Evolutionary conservation across 2,113 vertebrate species (phyloP).

Genomic region (Heliornis fulica): DNA sequence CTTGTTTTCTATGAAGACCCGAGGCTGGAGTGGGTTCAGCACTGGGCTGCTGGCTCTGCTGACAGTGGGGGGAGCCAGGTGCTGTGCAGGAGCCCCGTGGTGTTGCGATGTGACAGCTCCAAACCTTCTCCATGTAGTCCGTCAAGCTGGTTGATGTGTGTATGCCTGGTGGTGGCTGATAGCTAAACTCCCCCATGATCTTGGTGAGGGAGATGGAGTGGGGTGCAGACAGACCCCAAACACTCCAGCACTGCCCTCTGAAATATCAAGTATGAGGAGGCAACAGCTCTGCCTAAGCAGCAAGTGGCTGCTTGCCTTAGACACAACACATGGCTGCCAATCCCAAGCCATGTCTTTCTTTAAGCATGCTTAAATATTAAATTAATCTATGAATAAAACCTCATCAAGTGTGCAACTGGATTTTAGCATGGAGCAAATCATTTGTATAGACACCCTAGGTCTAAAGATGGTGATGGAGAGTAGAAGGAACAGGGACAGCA

Average conservation of each 20-base stretch:
- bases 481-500: neutral
- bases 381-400: neutral
- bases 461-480: neutral
- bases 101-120: neutral
- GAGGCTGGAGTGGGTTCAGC: neutral
- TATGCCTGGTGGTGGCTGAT: fast-evolving
- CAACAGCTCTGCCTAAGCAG: neutral
- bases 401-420: neutral
- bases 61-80: neutral
- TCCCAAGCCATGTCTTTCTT: neutral
- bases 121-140: neutral
- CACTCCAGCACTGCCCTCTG: neutral
- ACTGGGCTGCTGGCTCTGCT: neutral
- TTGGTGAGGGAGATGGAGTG: neutral
- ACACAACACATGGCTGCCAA: neutral
- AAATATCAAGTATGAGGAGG: neutral
- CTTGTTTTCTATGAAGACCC: neutral
- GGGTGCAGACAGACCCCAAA: neutral
- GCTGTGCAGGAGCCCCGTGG: neutral
- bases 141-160: neutral
- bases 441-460: neutral
- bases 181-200: neutral
- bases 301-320: neutral
- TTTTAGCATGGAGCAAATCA: neutral
- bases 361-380: neutral